phyloP scores from a whole-genome alignment of 2,888 invertebrate genomes.

The Ophion ventricosus region DNA sequence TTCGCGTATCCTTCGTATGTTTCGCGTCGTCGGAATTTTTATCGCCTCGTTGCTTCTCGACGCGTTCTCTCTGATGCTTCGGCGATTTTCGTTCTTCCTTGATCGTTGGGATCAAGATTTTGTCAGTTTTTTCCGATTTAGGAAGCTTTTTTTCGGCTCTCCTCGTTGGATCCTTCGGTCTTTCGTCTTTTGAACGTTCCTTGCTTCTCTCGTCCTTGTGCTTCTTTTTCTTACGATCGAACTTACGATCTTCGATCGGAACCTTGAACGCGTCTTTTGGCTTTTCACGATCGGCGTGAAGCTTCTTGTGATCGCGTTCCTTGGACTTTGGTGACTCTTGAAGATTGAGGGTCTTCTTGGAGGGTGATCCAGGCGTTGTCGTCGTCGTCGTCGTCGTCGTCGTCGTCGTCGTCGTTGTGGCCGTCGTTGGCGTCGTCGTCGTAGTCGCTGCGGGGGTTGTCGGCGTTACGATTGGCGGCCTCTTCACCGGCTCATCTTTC shows the following conservation, averaged over 20 bases:
- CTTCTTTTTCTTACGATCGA: conserved; percentile 84
- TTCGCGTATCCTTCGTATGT: not conserved
- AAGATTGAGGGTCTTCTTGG: conserved; percentile 1
- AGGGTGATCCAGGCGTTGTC: conserved; percentile 73
- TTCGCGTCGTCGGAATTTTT: conserved; percentile 70
- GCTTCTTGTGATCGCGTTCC: conserved; percentile 81
- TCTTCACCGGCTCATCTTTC: conserved; percentile 74
- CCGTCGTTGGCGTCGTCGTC: conserved; percentile 72
- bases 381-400: not conserved
- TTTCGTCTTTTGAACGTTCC: conserved; percentile 84
- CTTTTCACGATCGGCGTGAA: conserved; percentile 74
- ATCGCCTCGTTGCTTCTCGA: conserved; percentile 68
- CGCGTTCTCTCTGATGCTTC: conserved; percentile 48
- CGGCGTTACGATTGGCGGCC: not conserved
- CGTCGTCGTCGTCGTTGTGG: not conserved
- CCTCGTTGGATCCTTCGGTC: conserved; percentile 81
- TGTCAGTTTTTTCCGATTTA: conserved; percentile 87
- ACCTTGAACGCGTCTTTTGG: conserved; percentile 83
- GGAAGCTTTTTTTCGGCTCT: conserved; percentile 86
- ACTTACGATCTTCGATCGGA: conserved; percentile 84
- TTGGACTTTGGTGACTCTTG: conserved; percentile 76
- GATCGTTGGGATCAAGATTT: conserved; percentile 74
- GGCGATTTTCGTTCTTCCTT: conserved; percentile 80
- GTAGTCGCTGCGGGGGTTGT: not conserved
- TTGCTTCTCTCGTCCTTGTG: conserved; percentile 86